Evolutionary conservation across 1,140 invertebrate species (phyloP).

Genomic region (Drosophila aff.): DNA sequence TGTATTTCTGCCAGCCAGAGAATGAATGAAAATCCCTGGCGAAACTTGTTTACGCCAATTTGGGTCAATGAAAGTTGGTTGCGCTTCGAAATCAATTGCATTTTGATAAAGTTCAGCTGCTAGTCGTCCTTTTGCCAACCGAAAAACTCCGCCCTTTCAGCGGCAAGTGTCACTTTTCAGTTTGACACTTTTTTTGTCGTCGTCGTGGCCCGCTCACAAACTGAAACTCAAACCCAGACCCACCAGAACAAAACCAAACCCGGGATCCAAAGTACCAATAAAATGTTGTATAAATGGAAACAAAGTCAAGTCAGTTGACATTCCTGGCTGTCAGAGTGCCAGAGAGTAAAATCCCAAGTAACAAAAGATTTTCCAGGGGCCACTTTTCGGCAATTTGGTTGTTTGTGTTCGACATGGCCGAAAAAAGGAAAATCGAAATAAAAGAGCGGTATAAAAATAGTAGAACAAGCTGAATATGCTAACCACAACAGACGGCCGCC

Average conservation of each 20-base stretch:
- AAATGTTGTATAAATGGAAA: slow-evolving; percentile 72
- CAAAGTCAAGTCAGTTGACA: slow-evolving; percentile 54
- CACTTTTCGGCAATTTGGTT: slow-evolving; percentile 60
- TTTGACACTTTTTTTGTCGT: slow-evolving; percentile 56
- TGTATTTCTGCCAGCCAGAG: slow-evolving; percentile 53
- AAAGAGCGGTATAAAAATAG: slow-evolving; percentile 58
- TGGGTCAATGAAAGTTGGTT: slow-evolving; percentile 75
- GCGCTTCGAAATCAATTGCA: slow-evolving; percentile 74
- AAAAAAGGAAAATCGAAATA: slow-evolving; percentile 13
- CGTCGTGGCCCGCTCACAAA: slow-evolving; percentile 12
- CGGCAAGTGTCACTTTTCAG: slow-evolving; percentile 49
- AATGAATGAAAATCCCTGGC: slow-evolving; percentile 45
- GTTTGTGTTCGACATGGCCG: slow-evolving; percentile 64
- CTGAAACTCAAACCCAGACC: slow-evolving; percentile 3
- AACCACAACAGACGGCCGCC: slow-evolving; percentile 77
- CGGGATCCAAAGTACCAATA: slow-evolving; percentile 58
- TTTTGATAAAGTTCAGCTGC: slow-evolving; percentile 69
- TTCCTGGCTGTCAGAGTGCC: slow-evolving; percentile 12
- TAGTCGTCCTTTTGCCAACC: not conserved
- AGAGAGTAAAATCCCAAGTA: slow-evolving; percentile 12
- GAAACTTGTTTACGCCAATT: slow-evolving; percentile 75
- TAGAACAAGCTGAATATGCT: slow-evolving; percentile 65
- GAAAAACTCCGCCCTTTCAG: slow-evolving; percentile 14
- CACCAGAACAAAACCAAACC: slow-evolving; percentile 2
- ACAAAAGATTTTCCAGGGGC: slow-evolving; percentile 31